Evolutionary conservation across 2,888 invertebrate genomes (phyloP).

Genomic region (Macroteleia sp.): DNA sequence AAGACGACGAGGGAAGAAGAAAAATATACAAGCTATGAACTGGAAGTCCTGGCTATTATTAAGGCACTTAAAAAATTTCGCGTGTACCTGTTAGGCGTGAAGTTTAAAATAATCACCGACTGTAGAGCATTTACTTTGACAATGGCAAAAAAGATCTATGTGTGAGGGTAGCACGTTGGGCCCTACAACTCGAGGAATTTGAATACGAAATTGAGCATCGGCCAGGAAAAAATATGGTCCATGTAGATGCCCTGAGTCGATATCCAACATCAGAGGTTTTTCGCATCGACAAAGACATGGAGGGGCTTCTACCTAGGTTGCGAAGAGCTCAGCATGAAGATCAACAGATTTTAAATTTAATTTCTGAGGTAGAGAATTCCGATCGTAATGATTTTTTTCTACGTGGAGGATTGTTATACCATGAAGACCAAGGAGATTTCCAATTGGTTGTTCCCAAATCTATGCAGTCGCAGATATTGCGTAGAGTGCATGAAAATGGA

Average conservation of each 20-base stretch:
- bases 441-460: background rate
- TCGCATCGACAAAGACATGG: background rate
- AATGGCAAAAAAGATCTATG: background rate
- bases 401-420: background rate
- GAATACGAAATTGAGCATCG: slow-evolving; percentile 32
- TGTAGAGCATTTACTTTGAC: background rate
- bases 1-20: slow-evolving; percentile 19
- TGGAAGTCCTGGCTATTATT: slow-evolving; percentile 38
- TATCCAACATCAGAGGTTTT: background rate
- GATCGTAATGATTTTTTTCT: background rate
- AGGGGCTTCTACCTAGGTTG: background rate
- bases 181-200: slow-evolving; percentile 32
- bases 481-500: background rate
- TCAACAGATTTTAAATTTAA: background rate
- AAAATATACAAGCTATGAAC: slow-evolving; percentile 41
- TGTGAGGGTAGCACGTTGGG: slow-evolving; percentile 28
- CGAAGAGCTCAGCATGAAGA: background rate
- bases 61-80: slow-evolving; percentile 27
- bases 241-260: background rate
- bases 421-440: background rate
- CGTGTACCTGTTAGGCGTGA: slow-evolving; percentile 16
- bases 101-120: background rate
- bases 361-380: background rate
- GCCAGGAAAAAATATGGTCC: background rate
- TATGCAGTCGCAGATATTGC: background rate